Evolutionary conservation across 2,113 vertebrate species (phyloP).

Genomic region (Tenrec ecaudatus): DNA sequence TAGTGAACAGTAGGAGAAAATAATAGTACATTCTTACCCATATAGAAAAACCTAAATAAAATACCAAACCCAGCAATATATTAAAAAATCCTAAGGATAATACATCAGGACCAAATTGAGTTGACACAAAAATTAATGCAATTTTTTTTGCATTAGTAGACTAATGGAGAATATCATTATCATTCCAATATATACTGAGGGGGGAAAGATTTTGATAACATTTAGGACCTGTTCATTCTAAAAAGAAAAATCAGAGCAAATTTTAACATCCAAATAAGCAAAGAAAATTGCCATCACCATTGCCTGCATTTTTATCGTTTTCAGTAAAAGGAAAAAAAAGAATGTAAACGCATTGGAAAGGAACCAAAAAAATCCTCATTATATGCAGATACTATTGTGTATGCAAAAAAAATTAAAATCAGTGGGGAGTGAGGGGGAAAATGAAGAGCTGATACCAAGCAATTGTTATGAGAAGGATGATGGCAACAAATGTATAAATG

Average conservation of each 20-base stretch:
- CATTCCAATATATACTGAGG: conserved; percentile 28
- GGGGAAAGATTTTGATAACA: conserved; percentile 46
- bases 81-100: conserved; percentile 53
- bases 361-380: conserved; percentile 35
- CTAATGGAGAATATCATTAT: not conserved
- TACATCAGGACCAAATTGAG: not conserved
- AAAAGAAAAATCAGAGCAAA: not conserved
- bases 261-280: conserved; percentile 46
- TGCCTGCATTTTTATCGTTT: conserved; percentile 34
- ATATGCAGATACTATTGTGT: not conserved
- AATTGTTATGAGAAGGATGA: no score
- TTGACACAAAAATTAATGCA: conserved; percentile 48
- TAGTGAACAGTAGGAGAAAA: no score
- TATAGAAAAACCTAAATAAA: conserved; percentile 40
- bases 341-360: conserved; percentile 27
- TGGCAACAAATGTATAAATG: no score
- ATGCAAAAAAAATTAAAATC: conserved; percentile 30
- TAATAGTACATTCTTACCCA: no score
- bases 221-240: conserved; percentile 3
- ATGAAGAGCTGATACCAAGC: no score
- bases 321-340: conserved; percentile 60
- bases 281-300: conserved; percentile 37
- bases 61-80: conserved; percentile 26
- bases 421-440: not conserved
- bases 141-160: conserved; percentile 51